Evolutionary conservation across 1,140 invertebrate genomes (phyloP), one percentile per base, ranked within the genome.

Genomic region (Euura lappo): DNA sequence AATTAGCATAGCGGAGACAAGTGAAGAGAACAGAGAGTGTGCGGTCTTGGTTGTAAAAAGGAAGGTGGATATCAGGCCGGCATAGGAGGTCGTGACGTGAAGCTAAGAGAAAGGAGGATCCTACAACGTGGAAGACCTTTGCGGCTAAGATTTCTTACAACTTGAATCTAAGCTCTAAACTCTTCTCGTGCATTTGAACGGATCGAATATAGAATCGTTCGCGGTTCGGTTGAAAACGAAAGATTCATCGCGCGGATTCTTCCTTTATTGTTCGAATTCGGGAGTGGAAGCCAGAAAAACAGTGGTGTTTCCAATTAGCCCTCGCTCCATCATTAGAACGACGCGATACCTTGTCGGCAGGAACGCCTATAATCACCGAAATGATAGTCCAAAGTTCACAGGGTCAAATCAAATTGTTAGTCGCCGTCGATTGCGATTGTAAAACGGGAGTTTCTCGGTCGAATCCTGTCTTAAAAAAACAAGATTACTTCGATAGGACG

Each of bases 71-170:
- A 80, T 78, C 73, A 72, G 74, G 73, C 72, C 71, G 68, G 72
- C 51, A 60, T 75, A 78, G 79, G 79, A 83, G 80, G 77, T 81
- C 82, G 79, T 81, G 80, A 83, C 78, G 76, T 65, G 76, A 70
- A 75, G 73, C 75, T n/a, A 70, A 80, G 81, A 81, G 81, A 85
- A 84, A 84, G 81, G 80, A 83, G 79, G 76, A 84, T 85, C 75
- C 80, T 77, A 79, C 71, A 46, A 11, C 51, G 51, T 60, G 13
- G 78, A 77, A 83, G 80, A 84, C 78, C 79, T 84, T 84, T 82
- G 74, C 80, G 78, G 78, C 79, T 73, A 71, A 74, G 72, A 79
- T 78, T 60, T 8, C 51, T 6, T 60, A 60, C 51, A 28, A 28
- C 51, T 60, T 11, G 8, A 60, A 60, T n/a, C 13, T 8, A 3